phyloP scores from a whole-genome alignment of 2,113 vertebrate species.

The Tylochromis polylepis region DNA sequence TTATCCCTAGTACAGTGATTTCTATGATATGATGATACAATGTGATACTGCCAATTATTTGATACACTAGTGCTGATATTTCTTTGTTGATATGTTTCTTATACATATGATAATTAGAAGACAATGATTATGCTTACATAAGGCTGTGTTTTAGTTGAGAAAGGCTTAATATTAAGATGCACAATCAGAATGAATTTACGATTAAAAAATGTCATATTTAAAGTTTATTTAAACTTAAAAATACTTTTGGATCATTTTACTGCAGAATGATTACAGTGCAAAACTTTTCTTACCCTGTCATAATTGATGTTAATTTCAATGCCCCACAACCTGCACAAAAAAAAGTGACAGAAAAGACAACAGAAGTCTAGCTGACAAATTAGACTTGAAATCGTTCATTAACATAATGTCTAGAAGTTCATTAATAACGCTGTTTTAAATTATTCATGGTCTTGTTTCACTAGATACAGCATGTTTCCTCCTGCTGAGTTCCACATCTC shows the following conservation, averaged over 20 bases:
- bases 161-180: background rate
- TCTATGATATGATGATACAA: rapidly evolving
- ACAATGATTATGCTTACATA: background rate
- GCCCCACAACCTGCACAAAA: background rate
- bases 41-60: background rate
- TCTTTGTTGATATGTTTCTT: background rate
- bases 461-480: slow-evolving; percentile 80
- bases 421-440: slow-evolving; percentile 87
- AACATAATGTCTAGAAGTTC: slow-evolving; percentile 87
- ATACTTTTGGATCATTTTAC: background rate
- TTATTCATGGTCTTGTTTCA: slow-evolving; percentile 92
- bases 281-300: slow-evolving; percentile 62
- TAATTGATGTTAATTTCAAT: slow-evolving; percentile 69
- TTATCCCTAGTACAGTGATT: background rate
- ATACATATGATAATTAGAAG: background rate
- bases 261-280: background rate
- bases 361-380: slow-evolving; percentile 83
- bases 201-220: background rate
- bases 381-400: slow-evolving; percentile 85
- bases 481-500: slow-evolving; percentile 81
- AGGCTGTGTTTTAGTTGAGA: background rate
- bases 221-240: background rate
- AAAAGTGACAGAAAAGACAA: slow-evolving; percentile 74
- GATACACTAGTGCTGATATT: background rate
- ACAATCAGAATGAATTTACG: background rate